Percentiles rank a stretch among this genome's conserved stretches.
phyloP scores from a whole-genome alignment of 2,113 vertebrate genomes.

The Climacteris rufus region DNA sequence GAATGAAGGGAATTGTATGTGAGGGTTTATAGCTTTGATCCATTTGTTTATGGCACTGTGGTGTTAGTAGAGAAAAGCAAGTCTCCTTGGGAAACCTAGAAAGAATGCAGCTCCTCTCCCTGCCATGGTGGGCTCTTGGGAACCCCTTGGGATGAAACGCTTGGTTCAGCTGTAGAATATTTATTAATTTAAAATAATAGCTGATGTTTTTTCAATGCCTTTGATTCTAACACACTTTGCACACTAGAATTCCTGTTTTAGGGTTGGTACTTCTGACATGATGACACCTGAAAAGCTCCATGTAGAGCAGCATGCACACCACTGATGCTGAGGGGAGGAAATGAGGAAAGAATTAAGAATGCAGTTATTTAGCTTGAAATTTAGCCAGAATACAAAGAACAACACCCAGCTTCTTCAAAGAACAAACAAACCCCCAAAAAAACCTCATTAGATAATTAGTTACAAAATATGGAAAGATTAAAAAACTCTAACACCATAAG shows the following conservation, averaged over 20 bases:
- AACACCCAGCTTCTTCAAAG: background rate
- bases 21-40: background rate
- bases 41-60: background rate
- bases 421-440: background rate
- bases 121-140: background rate
- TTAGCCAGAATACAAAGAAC: background rate
- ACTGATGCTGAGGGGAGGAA: background rate
- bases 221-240: background rate
- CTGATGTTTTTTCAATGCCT: background rate
- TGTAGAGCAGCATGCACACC: background rate
- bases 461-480: background rate
- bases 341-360: background rate
- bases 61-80: background rate
- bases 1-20: background rate
- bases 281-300: background rate
- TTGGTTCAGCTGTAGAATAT: background rate
- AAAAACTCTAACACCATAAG: background rate
- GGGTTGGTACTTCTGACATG: background rate
- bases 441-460: background rate
- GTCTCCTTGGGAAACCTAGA: background rate
- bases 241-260: background rate
- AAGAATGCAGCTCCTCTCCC: background rate
- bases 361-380: background rate
- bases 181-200: background rate
- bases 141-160: background rate